These are phyloP conservation scores for Altica lythri DNA, from an alignment of 2,888 invertebrate genomes.

Conservation along the genomic window DNA sequence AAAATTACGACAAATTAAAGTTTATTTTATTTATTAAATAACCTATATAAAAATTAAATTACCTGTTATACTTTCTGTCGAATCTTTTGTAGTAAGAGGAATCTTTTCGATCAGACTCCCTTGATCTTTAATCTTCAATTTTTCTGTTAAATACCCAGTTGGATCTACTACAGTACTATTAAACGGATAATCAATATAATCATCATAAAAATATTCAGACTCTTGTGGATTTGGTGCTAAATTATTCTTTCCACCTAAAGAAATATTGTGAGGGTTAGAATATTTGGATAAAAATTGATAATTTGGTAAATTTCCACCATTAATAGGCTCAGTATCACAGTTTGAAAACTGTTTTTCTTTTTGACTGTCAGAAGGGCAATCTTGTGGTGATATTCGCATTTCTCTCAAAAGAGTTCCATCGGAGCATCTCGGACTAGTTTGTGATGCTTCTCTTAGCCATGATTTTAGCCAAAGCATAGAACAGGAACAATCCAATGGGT, in stretches of 20 bases:
- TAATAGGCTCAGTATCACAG: conserved; percentile 70
- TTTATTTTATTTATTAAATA: too few species aligned
- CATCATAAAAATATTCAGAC: conserved; percentile 82
- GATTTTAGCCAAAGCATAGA: conserved; percentile 81
- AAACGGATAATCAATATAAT: conserved; percentile 78
- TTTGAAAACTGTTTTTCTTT: conserved; percentile 66
- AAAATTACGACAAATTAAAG: too few species aligned
- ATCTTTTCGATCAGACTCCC: conserved; percentile 26
- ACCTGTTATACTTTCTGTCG: conserved; percentile 41
- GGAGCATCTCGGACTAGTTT: conserved; percentile 76
- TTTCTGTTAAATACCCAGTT: conserved; percentile 34
- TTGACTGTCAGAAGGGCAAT: conserved; percentile 62
- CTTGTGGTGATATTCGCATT: conserved; percentile 70
- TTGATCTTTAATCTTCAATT: conserved; percentile 26
- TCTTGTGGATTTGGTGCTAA: conserved; percentile 72
- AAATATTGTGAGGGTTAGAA: conserved; percentile 58
- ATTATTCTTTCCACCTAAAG: conserved; percentile 54
- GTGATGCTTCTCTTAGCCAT: conserved; percentile 77
- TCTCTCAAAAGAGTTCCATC: conserved; percentile 79
- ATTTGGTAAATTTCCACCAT: conserved; percentile 47
- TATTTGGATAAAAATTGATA: conserved; percentile 11
- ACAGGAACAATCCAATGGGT: conserved; percentile 83
- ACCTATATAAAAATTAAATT: conserved; percentile 1
- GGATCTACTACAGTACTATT: conserved; percentile 61
- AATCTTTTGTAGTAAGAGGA: conserved; percentile 33